phyloP scores from a whole-genome alignment of 2,797 vertebrate species.

The Caiman crocodilus region DNA sequence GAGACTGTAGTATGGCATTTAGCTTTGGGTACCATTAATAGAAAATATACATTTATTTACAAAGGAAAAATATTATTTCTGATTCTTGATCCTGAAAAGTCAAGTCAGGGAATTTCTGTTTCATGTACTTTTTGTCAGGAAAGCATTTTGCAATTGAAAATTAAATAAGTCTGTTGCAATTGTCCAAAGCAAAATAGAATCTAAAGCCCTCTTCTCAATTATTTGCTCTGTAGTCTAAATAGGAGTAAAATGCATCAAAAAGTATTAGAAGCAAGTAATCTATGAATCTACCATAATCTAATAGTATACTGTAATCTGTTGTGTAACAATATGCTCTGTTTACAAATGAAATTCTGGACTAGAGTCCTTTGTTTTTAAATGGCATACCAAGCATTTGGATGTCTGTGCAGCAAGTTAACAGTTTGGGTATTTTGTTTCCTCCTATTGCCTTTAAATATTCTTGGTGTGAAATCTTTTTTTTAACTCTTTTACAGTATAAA shows the following conservation, averaged over 20 bases:
- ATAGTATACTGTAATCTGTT: background rate
- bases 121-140: background rate
- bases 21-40: no score
- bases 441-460: background rate
- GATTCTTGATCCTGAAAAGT: background rate
- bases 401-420: background rate
- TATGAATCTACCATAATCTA: background rate
- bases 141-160: background rate
- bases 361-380: background rate
- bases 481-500: conserved; percentile 90
- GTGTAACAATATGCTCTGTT: background rate
- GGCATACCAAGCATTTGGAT: background rate
- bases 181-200: background rate
- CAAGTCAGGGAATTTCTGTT: background rate
- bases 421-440: background rate
- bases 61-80: background rate
- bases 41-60: background rate
- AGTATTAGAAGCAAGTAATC: background rate
- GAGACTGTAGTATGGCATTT: no score
- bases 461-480: conserved; percentile 28
- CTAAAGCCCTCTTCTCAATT: background rate
- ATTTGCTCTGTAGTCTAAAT: background rate
- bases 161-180: background rate
- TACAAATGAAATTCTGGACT: background rate
- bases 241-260: background rate